A percentile compares a stretch with the other conserved stretches of the same genome.
Evolutionary conservation across 2,888 invertebrate genomes (phyloP).

Genomic region (Drosophila barbarae): DNA sequence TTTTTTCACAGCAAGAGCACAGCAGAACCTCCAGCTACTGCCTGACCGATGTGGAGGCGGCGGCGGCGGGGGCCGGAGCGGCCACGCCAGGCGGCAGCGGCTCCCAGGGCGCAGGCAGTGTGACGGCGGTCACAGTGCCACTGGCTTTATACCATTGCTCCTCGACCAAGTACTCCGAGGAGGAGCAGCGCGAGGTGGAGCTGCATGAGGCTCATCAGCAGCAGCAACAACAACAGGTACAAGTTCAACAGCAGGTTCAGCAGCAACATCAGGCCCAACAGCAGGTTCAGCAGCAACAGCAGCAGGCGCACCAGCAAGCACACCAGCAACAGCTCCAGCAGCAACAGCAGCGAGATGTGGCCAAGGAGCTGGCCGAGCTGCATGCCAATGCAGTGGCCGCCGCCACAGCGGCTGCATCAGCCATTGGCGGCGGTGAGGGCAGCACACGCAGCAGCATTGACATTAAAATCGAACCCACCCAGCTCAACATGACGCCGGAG

Average conservation of each 20-base stretch:
- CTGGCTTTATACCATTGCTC: constrained; percentile 64
- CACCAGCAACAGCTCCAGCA: constrained; percentile 58
- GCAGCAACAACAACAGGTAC: constrained; percentile 57
- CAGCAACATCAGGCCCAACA: constrained; percentile 41
- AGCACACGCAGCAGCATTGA: constrained; percentile 60
- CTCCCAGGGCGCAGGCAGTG: constrained; percentile 36
- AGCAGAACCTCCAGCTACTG: constrained; percentile 68
- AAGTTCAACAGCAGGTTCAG: constrained; percentile 45
- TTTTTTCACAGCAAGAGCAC: constrained; percentile 54
- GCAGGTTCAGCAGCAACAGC: constrained; percentile 48
- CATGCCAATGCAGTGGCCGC: constrained; percentile 60
- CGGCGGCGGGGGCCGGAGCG: constrained; percentile 47
- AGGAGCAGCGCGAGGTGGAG: constrained; percentile 67
- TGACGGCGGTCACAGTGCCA: constrained; percentile 56
- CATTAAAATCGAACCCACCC: constrained; percentile 72
- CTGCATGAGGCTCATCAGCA: constrained; percentile 49
- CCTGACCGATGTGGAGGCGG: constrained; percentile 68
- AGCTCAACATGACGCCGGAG: constrained; percentile 46
- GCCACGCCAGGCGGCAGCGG: constrained; percentile 37
- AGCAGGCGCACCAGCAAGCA: constrained; percentile 58
- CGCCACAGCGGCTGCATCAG: constrained; percentile 40
- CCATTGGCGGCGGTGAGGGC: constrained; percentile 35
- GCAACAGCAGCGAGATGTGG: constrained; percentile 67
- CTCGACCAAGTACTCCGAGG: constrained; percentile 66
- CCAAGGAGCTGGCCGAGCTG: constrained; percentile 74